A percentile compares a stretch with the other conserved stretches of the same genome.
These are phyloP conservation scores for Mungos mungo DNA, from an alignment of 2,113 vertebrate species.

Conservation along the genomic window DNA sequence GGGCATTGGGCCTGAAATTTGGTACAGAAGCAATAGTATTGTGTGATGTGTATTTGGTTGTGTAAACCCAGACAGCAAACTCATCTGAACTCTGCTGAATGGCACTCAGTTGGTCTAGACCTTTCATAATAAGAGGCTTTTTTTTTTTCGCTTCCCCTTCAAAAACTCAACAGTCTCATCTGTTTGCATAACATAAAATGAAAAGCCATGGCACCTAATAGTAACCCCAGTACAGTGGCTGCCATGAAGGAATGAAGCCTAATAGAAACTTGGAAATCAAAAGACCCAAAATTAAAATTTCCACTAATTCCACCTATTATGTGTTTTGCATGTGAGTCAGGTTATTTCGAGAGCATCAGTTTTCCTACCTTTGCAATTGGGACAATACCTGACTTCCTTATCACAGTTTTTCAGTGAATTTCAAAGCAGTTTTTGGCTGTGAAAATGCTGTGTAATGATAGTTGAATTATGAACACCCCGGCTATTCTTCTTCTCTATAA, in stretches of 20 bases:
- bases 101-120: neutral
- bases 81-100: conserved; percentile 9
- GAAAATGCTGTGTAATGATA: neutral
- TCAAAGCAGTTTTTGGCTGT: neutral
- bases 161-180: neutral
- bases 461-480: conserved; percentile 26
- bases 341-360: neutral
- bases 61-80: conserved; percentile 68
- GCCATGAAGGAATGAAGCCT: neutral
- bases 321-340: neutral
- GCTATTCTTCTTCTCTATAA: conserved; percentile 48
- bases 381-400: neutral
- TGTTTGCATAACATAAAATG: neutral
- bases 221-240: neutral
- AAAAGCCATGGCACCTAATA: neutral
- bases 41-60: conserved; percentile 57
- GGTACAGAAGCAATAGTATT: conserved; percentile 26
- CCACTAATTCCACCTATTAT: neutral
- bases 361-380: neutral
- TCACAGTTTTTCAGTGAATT: neutral
- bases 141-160: neutral
- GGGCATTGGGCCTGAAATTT: conserved; percentile 41
- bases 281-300: neutral
- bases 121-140: neutral
- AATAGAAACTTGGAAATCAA: neutral